Conservation (phyloP, 2,113 vertebrate genomes). For the Solea solea region DNA sequence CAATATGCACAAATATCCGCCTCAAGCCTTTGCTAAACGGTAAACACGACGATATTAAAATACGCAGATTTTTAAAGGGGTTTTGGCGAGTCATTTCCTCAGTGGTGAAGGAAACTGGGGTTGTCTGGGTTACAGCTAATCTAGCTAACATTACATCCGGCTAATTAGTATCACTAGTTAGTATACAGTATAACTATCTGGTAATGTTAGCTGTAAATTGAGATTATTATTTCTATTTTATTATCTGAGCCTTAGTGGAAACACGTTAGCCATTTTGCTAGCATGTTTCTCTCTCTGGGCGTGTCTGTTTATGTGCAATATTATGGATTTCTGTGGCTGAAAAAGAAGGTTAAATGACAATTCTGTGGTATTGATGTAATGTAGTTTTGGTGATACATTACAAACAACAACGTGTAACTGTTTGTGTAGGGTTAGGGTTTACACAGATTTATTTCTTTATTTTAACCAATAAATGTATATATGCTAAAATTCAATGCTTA, state of each 20-base stretch:
- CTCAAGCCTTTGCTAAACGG: accelerated
- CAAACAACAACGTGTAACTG: too few relatives aligned
- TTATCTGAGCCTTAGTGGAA: not conserved
- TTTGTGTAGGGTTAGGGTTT: too few relatives aligned
- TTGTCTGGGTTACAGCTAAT: not conserved
- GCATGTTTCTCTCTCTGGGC: constrained; percentile 28
- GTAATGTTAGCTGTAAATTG: too few relatives aligned
- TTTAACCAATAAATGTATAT: too few relatives aligned
- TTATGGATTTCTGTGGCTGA: not conserved
- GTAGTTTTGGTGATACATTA: too few relatives aligned
- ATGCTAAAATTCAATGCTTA: too few relatives aligned
- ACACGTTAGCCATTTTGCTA: not conserved
- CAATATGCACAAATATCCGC: not conserved
- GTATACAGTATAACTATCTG: too few relatives aligned
- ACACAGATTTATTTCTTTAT: too few relatives aligned
- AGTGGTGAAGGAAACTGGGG: not conserved
- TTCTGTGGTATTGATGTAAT: too few relatives aligned
- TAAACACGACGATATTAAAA: not conserved
- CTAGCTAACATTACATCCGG: not conserved
- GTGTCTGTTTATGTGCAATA: constrained; percentile 27
- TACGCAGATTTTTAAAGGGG: not conserved
- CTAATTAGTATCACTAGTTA: not conserved
- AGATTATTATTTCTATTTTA: too few relatives aligned
- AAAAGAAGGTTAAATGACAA: not conserved
- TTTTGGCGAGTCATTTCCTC: not conserved